Evolutionary conservation across 2,113 vertebrate genomes (phyloP).

Genomic region (Eurypyga helias): DNA sequence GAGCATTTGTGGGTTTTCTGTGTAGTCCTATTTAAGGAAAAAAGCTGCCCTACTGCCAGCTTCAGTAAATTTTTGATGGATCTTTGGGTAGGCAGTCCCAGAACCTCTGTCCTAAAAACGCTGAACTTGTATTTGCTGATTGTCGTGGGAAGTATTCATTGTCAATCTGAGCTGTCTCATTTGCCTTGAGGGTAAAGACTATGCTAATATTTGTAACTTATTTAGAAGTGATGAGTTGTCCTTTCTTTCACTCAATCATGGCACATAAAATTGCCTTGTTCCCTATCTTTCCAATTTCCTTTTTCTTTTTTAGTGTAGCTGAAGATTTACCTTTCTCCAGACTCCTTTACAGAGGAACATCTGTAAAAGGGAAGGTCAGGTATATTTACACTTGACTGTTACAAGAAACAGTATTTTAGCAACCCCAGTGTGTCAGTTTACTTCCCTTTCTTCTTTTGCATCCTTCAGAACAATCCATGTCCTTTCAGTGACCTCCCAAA

Average conservation of each 20-base stretch:
- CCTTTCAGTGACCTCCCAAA: neutral
- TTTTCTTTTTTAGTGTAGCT: neutral
- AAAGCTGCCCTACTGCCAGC: neutral
- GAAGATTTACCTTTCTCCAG: neutral
- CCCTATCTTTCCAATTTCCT: neutral
- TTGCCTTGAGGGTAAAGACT: conserved; percentile 5
- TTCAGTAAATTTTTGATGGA: conserved; percentile 4
- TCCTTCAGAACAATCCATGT: neutral
- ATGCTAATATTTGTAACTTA: neutral
- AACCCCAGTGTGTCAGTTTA: neutral
- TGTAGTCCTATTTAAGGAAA: neutral
- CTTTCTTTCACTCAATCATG: neutral
- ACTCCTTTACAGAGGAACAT: neutral
- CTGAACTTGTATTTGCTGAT: neutral
- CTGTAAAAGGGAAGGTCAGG: neutral
- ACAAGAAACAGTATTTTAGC: neutral
- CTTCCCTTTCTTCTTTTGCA: neutral
- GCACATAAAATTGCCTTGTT: neutral
- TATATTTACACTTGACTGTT: neutral
- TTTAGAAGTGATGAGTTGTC: neutral
- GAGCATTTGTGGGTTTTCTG: neutral
- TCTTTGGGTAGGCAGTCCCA: neutral
- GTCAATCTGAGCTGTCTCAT: neutral
- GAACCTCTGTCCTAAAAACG: conserved; percentile 17
- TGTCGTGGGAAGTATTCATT: neutral